These are phyloP conservation scores for Pharmacophagus antenor DNA, from an alignment of 2,888 invertebrate species.

Conservation along the genomic window DNA sequence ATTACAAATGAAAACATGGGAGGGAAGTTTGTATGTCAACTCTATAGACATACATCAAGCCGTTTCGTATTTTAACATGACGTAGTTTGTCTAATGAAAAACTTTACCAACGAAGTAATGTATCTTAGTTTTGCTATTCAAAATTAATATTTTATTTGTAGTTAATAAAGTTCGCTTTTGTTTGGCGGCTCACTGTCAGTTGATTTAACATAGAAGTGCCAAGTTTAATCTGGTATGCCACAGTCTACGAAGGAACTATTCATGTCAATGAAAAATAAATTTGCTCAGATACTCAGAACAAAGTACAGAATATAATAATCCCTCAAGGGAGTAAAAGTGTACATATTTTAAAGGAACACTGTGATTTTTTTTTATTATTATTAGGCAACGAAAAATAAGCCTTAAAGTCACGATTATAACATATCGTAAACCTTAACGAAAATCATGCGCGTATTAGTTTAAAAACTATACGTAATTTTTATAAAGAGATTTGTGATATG, in stretches of 20 bases:
- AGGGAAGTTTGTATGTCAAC: conserved; percentile 37
- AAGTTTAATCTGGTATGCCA: background rate
- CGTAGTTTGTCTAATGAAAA: conserved; percentile 19
- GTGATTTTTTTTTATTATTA: conserved; percentile 62
- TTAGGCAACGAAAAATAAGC: conserved; percentile 47
- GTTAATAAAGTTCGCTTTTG: conserved; percentile 8
- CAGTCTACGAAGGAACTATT: background rate
- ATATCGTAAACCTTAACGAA: conserved; percentile 15
- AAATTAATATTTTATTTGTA: conserved; percentile 17
- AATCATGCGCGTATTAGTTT: conserved; percentile 8
- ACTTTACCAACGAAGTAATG: conserved; percentile 24
- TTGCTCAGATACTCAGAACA: conserved; percentile 36
- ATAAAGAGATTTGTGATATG: background rate
- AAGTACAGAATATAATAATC: conserved; percentile 56
- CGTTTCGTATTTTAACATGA: conserved; percentile 26
- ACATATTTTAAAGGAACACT: conserved; percentile 53
- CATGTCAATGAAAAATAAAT: conserved; percentile 28
- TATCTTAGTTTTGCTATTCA: conserved; percentile 13
- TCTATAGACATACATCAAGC: conserved; percentile 24
- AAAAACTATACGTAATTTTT: background rate
- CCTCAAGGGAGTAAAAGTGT: conserved; percentile 61
- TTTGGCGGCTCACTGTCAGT: conserved; percentile 3
- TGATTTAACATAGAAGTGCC: conserved; percentile 9
- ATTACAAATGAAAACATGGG: too few species aligned
- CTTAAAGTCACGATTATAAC: conserved; percentile 13